phyloP scores from a whole-genome alignment of 92 coral and sea anemone genomes.

The Micromussa lordhowensis region DNA sequence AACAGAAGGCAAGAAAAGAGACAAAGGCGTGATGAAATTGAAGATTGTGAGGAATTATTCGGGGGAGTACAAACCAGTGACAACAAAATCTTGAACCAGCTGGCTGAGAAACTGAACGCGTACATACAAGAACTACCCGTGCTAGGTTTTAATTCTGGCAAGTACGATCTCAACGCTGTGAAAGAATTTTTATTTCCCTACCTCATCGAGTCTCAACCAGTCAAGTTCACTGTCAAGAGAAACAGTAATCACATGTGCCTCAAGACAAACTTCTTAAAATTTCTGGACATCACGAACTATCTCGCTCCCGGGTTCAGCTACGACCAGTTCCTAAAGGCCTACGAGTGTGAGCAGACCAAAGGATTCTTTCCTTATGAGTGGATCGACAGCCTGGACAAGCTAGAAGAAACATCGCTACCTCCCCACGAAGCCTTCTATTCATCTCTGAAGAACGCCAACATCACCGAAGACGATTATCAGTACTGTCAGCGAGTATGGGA shows the following conservation, averaged over 20 bases:
- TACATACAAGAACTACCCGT: conserved; percentile 49
- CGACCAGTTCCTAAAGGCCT: conserved; percentile 58
- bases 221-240: neutral
- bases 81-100: neutral
- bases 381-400: conserved; percentile 47
- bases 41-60: neutral
- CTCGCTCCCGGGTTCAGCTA: conserved; percentile 63
- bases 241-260: no score
- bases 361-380: conserved; percentile 63
- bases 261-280: no score
- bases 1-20: neutral
- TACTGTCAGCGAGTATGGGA: no score
- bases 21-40: neutral
- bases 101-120: conserved; percentile 12
- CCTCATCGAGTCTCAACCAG: no score
- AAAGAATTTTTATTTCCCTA: no score
- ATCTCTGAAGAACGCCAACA: no score
- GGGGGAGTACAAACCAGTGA: neutral
- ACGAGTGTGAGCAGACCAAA: conserved; percentile 50
- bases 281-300: conserved; percentile 59
- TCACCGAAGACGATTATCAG: no score
- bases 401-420: conserved; percentile 34
- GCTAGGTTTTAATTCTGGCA: no score
- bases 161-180: no score
- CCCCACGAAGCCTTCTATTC: conserved; percentile 12